phyloP scores from a whole-genome alignment of 2,797 vertebrate species.

The Liparis tanakae region DNA sequence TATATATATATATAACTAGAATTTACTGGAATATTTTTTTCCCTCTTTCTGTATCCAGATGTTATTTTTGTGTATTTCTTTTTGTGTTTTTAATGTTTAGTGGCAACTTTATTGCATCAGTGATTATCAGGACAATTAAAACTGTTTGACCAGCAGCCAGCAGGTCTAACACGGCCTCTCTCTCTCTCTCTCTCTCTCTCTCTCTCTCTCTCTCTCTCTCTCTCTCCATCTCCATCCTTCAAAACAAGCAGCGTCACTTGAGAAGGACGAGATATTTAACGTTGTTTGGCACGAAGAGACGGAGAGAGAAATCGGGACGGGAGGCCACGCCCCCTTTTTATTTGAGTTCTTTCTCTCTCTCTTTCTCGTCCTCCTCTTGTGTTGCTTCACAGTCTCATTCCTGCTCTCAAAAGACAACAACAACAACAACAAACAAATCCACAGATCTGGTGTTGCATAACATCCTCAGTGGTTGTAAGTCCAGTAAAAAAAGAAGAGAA shows the following conservation, averaged over 20 bases:
- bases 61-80: not conserved
- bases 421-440: constrained; percentile 28
- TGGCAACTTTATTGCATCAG: not conserved
- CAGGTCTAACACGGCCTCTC: no score
- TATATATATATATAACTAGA: no score
- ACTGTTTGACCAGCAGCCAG: no score
- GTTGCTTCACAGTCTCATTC: constrained; percentile 21
- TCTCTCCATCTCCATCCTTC: no score
- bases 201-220: no score
- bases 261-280: no score
- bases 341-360: constrained; percentile 31
- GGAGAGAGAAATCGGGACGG: not conserved
- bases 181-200: no score
- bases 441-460: constrained; percentile 37
- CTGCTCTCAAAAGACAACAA: constrained; percentile 2
- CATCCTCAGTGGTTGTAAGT: constrained; percentile 63
- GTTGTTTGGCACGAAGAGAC: not conserved
- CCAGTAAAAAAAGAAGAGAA: constrained; percentile 36
- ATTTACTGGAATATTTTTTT: no score
- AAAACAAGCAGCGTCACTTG: no score
- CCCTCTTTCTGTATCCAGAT: not conserved
- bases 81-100: not conserved
- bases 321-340: no score
- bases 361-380: constrained; percentile 12
- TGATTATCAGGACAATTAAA: not conserved